Evolutionary conservation across 2,113 vertebrate genomes (phyloP).

Genomic region (Peromyscus maniculatus): DNA sequence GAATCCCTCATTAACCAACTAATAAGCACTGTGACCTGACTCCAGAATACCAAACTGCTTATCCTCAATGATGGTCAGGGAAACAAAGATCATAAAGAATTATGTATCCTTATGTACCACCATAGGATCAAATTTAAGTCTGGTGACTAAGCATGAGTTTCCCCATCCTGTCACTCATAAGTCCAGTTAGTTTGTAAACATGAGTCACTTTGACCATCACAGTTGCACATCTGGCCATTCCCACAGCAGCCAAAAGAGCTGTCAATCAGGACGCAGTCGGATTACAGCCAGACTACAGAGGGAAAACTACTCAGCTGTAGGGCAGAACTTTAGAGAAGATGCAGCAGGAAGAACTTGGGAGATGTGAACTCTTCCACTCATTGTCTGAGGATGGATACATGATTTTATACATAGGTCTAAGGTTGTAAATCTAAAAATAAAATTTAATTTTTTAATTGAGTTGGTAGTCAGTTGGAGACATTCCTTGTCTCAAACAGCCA

Average conservation of each 20-base stretch:
- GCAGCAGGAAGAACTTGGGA: not conserved
- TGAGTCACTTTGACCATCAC: not conserved
- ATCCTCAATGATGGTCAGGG: not conserved
- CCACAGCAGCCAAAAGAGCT: not conserved
- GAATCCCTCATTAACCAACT: not conserved
- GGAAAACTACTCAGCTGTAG: not conserved
- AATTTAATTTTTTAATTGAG: not conserved
- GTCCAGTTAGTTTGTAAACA: not conserved
- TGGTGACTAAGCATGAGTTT: not conserved
- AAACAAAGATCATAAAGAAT: not conserved
- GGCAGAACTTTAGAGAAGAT: not conserved
- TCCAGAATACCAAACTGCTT: not conserved
- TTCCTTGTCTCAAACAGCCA: not conserved
- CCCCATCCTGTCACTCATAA: not conserved
- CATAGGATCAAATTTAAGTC: not conserved
- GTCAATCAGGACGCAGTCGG: not conserved
- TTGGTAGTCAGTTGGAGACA: not conserved
- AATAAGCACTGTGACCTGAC: not conserved
- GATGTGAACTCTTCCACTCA: no score
- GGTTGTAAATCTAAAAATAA: not conserved
- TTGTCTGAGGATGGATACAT: not conserved
- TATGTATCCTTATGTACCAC: not conserved
- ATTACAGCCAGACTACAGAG: not conserved
- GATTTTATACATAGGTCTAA: not conserved
- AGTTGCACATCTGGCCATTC: not conserved